Evolutionary conservation across 92 coral and sea anemone genomes (phyloP), one percentile per base, ranked within the genome.

Genomic region (Actinostola sp.): DNA sequence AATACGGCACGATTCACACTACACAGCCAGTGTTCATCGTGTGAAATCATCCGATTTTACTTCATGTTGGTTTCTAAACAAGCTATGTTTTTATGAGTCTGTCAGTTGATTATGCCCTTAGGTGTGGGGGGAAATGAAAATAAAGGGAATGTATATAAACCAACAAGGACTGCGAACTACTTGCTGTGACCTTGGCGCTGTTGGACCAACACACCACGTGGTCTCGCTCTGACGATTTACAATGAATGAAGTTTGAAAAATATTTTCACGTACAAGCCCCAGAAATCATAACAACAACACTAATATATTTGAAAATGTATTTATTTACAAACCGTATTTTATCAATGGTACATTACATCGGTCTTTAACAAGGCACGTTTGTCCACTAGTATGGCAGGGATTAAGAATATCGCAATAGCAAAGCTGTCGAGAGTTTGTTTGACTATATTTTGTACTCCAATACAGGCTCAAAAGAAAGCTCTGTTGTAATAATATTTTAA

Each of bases 311-410:
- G 43, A 50, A 68, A 68, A 68, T 56, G 42, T 67, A 12, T 68
- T 68, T 68, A 68, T 68, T 68, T 68, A 68, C 74, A 68, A 66
- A 68, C 74, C 29, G 46, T 32, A 68, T 32, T 32, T 34, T 66
- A 20, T 66, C 42, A 33, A 59, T 26, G 54, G 12, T 5, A 42
- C 10, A 53, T 6, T 15, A 53, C 39, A 0, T 27, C 11, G 36
- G 39, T 4, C 42, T 27, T 19, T 57, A 57, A 57, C 63, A 57
- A 57, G 28, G 63, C 63, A 26, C 6, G n/a, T n/a, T n/a, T n/a
- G n/a, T n/a, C n/a, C n/a, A n/a, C n/a, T n/a, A n/a, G n/a, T n/a
- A n/a, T n/a, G n/a, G n/a, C n/a, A n/a, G 45, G 45, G 45, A 39
- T 39, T 39, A 39, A n/a, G n/a, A n/a, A n/a, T n/a, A n/a, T n/a